Evolutionary conservation across 2,888 invertebrate genomes (phyloP), one percentile per base, ranked within the genome.

Genomic region (Macaria liturata): DNA sequence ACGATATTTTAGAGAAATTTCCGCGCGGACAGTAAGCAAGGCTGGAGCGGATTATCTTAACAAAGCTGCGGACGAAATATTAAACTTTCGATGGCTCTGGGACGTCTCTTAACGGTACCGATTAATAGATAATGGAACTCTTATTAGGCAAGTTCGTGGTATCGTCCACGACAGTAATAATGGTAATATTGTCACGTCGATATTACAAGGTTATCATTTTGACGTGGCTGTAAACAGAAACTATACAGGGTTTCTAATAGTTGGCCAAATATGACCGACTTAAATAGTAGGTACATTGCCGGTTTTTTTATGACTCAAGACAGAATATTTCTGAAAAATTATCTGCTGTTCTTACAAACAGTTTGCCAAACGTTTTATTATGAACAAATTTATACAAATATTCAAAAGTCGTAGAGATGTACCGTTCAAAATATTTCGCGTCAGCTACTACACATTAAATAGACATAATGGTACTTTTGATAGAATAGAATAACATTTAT

Each of bases 21-120:
- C 50, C 42, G 40, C 49, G 43, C 51, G 47, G 49, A 43, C 46
- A 53, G 54, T 55, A 59, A 40, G 51, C 45, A 65, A 58, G 64
- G 62, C 65, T 69, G 67, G 57, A 61, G 60, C 49, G 67, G 65
- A 71, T 74, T 67, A 71, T 75, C 68, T 65, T 63, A 50, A 69
- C 64, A 70, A 71, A 75, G 68, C 65, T 66, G 49, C 62, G 63
- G 59, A 55, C 57, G 61, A 68, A 76, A 70, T 72, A 72, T 72
- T 68, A 68, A 69, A 71, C 64, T 71, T 72, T 67, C 67, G 63
- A 66, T 65, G 59, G 66, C 59, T 69, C 59, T 53, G 54, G 55
- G 59, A 63, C 64, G 57, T 68, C 61, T 50, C 69, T 52, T 64
- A 62, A 64, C 57, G 57, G 60, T 44, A n/a, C 42, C 42, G 8